Evolutionary conservation across 1,140 invertebrate genomes (phyloP), one percentile per base, ranked within the genome.

Genomic region (Drosophila rufa): DNA sequence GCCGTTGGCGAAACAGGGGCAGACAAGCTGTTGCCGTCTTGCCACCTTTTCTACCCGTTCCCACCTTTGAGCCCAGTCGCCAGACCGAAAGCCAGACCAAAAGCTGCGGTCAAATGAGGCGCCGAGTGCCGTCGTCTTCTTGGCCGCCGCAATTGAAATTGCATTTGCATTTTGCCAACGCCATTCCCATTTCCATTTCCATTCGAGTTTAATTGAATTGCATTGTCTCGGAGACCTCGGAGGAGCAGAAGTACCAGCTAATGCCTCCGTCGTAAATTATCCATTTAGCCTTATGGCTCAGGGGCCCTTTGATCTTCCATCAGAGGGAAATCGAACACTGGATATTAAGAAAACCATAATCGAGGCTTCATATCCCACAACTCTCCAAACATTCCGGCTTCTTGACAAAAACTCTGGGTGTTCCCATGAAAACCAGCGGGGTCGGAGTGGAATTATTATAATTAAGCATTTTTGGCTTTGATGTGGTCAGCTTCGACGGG

Each of bases 131-230:
- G n/a, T 48, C 2, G 27, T 48, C 42, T 51, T 46, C 60, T 45
- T 47, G 61, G n/a, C 48, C 27, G 51, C 74, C 59, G 59, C 64
- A 83, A 89, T 77, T 80, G 80, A 80, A 82, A 82, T 82, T 87
- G 83, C 79, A 87, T 80, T 87, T 80, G 66, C 36, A 57, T 57
- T 57, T 57, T 40, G 53, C 51, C 50, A 53, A 3, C n/a, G 15
- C n/a, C 61, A 59, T 64, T 33, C 2, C 12, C 71, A 75, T 74
- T 74, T 53, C 2, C 53, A 59, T 55, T 43, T 30, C 36, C 38
- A 74, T 57, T 82, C 71, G 62, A 78, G 75, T 84, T 84, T 85
- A 89, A 89, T 84, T 89, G 80, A 89, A 89, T 84, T 53, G 83
- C 79, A 82, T 86, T 86, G 80, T 87, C 79, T 69, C 51, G 45